A percentile compares a stretch with the other conserved stretches of the same genome.
Conservation (phyloP, 1,140 invertebrate genomes). For the Archivesica marissinica region DNA sequence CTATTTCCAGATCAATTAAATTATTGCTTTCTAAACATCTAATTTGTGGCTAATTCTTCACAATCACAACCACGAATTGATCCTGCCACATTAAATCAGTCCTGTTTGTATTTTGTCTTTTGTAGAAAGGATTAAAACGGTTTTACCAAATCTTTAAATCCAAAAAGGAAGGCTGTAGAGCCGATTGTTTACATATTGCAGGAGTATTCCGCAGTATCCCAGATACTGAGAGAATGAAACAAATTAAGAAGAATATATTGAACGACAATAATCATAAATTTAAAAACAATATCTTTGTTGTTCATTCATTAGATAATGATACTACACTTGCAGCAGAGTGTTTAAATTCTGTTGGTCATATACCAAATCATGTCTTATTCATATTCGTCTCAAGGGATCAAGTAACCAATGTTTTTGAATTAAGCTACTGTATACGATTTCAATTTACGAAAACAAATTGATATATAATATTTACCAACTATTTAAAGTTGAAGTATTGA, state of each 20-base stretch:
- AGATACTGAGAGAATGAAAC: conserved; percentile 10
- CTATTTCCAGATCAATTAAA: background rate
- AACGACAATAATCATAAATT: background rate
- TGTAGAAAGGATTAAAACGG: conserved; percentile 24
- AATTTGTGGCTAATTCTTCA: conserved; percentile 25
- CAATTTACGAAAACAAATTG: conserved; percentile 6
- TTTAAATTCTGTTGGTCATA: background rate
- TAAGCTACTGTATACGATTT: background rate
- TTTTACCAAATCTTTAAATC: conserved; percentile 19
- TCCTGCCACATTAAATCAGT: conserved; percentile 35
- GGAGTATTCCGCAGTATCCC: conserved; percentile 15
- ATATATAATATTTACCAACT: background rate
- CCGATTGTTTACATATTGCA: conserved; percentile 38
- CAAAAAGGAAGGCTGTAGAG: background rate
- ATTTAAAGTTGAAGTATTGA: background rate
- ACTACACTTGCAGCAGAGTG: background rate
- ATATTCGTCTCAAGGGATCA: background rate
- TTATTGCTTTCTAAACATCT: conserved; percentile 9
- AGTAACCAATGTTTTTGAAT: background rate
- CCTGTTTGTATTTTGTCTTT: conserved; percentile 43
- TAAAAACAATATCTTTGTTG: background rate
- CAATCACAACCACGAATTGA: background rate
- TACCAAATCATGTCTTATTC: background rate
- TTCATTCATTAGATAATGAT: background rate
- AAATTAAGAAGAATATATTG: background rate